phyloP scores from a whole-genome alignment of 2,888 invertebrate genomes.

The Cheilosia urbana region DNA sequence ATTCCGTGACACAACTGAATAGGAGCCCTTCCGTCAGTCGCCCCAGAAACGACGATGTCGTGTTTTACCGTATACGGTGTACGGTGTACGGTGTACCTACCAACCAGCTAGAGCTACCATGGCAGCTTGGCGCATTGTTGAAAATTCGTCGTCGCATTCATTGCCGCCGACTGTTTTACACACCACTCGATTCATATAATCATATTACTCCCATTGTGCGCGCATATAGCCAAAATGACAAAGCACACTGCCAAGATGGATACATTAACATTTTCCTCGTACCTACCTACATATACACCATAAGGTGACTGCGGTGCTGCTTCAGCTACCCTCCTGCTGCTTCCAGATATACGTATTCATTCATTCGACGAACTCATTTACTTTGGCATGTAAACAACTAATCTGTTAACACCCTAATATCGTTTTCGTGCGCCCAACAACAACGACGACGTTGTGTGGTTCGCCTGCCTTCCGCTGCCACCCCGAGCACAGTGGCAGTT shows the following conservation, averaged over 20 bases:
- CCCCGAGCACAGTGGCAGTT: slow-evolving; percentile 55
- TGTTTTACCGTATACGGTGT: neutral
- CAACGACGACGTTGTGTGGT: slow-evolving; percentile 38
- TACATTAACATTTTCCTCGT: slow-evolving; percentile 56
- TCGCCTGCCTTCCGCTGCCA: slow-evolving; percentile 37
- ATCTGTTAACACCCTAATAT: slow-evolving; percentile 82
- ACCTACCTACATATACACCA: slow-evolving; percentile 16
- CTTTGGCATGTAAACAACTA: slow-evolving; percentile 84
- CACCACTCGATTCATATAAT: slow-evolving; percentile 67
- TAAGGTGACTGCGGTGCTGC: slow-evolving; percentile 43
- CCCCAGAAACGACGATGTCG: slow-evolving; percentile 50
- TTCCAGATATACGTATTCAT: slow-evolving; percentile 58
- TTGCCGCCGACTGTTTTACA: slow-evolving; percentile 55
- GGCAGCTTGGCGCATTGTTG: slow-evolving; percentile 57
- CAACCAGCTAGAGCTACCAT: neutral
- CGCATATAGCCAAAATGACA: slow-evolving; percentile 54
- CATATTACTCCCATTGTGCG: slow-evolving; percentile 71
- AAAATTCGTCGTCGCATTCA: slow-evolving; percentile 58
- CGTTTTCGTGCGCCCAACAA: slow-evolving; percentile 45
- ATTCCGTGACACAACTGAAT: slow-evolving; percentile 65
- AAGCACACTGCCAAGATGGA: slow-evolving; percentile 63
- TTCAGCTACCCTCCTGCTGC: slow-evolving; percentile 39
- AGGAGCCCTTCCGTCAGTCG: slow-evolving; percentile 62
- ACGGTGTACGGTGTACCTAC: no score
- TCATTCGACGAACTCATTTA: slow-evolving; percentile 80